Base-by-base conservation (phyloP, 1,140 invertebrate genomes). In the Amphibalanus amphitrite region DNA sequence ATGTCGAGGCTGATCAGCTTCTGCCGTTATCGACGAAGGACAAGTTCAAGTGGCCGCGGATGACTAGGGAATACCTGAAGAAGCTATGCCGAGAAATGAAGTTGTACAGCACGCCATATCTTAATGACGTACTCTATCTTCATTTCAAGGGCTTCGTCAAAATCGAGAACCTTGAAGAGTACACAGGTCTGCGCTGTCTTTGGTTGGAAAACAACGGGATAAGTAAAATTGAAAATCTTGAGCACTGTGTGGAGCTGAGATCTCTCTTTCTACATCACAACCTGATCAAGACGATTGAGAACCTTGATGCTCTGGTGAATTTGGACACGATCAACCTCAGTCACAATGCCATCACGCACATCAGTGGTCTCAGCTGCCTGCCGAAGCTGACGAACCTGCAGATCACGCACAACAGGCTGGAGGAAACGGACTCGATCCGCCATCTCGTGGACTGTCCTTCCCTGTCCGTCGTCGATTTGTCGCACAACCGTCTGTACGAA, bases 191-290 rank as follows among this genome's bases (percentile, higher is more conserved):
- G 0, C 94, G 89, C 79, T 93, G 91, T 76, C 81, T 98, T 0
- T 98, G 93, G 89, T 79, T 98, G 10, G 92, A 97, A 81, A 90
- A 89, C 78, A 98, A 98, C 83, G 92, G 91, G 1, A 90, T 98
- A 26, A 81, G 82, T 25, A 84, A 84, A 71, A 92, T 98, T 69
- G 88, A 92, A 77, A 96, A 96, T 80, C 80, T 98, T 0, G 82
- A 87, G 0, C 82, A 82, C 4, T 85, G 93, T 72, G 79, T 82
- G 0, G 81, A 87, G 69, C 80, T 97, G 30, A 89, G 93, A 76
- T 92, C 88, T 0, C 78, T 98, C 6, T 95, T 96, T 82, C 80
- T 98, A 1, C 88, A 90, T 70, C 84, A 94, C 75, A 98, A 97
- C 81, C 85, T 84, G 73, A 88, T 97, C 28, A 82, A 79, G 4